These are phyloP conservation scores for Gasteruption jaculator DNA, from an alignment of 2,888 invertebrate genomes.

Conservation along the genomic window DNA sequence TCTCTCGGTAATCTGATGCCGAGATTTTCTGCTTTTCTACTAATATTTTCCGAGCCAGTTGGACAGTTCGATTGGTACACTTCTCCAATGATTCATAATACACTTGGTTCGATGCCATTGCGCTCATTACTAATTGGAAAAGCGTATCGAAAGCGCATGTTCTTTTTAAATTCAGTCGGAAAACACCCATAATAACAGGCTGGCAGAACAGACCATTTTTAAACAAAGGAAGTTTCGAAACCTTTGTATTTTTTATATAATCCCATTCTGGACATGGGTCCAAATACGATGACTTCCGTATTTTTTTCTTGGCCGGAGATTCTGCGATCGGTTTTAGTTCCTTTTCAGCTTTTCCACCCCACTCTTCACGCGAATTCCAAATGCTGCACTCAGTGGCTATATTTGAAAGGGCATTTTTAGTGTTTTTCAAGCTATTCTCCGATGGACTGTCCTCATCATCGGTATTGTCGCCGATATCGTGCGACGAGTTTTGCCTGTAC, in stretches of 20 bases:
- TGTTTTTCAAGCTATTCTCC: neutral
- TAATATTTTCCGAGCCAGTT: constrained; percentile 14
- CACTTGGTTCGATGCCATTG: constrained; percentile 11
- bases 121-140: constrained; percentile 17
- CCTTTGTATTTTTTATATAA: constrained; percentile 15
- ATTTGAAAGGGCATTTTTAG: constrained; percentile 2
- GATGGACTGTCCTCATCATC: constrained; percentile 3
- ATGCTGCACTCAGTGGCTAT: constrained; percentile 1
- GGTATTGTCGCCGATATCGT: neutral
- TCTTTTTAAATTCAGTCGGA: constrained; percentile 12
- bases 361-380: constrained; percentile 19
- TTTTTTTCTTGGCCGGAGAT: constrained; percentile 12
- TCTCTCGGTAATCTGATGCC: constrained; percentile 3
- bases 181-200: constrained; percentile 11
- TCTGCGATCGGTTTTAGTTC: constrained; percentile 2
- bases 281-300: constrained; percentile 15
- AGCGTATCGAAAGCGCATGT: constrained; percentile 20
- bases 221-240: constrained; percentile 11
- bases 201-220: constrained; percentile 16
- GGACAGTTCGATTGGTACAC: constrained; percentile 7
- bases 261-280: constrained; percentile 21
- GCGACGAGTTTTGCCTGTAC: neutral
- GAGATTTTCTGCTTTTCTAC: constrained; percentile 8
- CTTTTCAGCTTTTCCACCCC: constrained; percentile 14
- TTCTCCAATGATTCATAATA: constrained; percentile 9